Base-by-base conservation (phyloP, 2,113 vertebrate genomes). In the Pygoscelis antarcticus region DNA sequence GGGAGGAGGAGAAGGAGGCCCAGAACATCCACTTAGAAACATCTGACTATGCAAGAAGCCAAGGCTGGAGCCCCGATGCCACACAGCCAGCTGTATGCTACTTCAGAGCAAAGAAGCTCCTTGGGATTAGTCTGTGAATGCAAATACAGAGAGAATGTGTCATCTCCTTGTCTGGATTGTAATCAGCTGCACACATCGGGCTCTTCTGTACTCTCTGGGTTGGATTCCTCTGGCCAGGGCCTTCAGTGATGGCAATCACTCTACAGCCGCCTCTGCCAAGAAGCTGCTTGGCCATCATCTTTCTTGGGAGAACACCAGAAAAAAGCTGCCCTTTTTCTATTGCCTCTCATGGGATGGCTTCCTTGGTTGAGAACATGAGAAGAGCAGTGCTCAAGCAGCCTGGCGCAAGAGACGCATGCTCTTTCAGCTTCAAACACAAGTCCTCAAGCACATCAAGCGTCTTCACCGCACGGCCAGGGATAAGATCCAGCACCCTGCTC, bases 141-240 rank as follows among this genome's bases (percentile, higher is more conserved):
- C 64, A 36, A 61, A 52, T 16, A 51, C 0, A 5, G 55, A 54
- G 21, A 26, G 21, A 36, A 21, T 2, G 11, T 32, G 26, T 8
- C 32, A 32, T 38, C 30, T 47, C 60, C 60, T 29, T 27, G 14
- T 52, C 64, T 52, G 74, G 36, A 52, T 7, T 32, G 20, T 10
- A 44, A 44, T 30, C 21, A 44, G 38, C 32, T 36, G 26, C 54
- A 52, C 4, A 0, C 0, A 1, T 9, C 5, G 0, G 57, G n/a
- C 49, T 81, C 66, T 62, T n/a, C 47, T 34, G 32, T 22, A 27
- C 38, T 70, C 22, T 46, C 38, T n/a, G 36, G 40, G 34, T 6
- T 40, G 76, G 34, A n/a, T 29, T 64, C 42, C n/a, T 32, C 58
- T n/a, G n/a, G 12, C 49, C n/a, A 71, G 19, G 16, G 76, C 29